Evolutionary conservation across 2,797 vertebrate genomes (phyloP).

Genomic region (Dicrostonyx torquatus): DNA sequence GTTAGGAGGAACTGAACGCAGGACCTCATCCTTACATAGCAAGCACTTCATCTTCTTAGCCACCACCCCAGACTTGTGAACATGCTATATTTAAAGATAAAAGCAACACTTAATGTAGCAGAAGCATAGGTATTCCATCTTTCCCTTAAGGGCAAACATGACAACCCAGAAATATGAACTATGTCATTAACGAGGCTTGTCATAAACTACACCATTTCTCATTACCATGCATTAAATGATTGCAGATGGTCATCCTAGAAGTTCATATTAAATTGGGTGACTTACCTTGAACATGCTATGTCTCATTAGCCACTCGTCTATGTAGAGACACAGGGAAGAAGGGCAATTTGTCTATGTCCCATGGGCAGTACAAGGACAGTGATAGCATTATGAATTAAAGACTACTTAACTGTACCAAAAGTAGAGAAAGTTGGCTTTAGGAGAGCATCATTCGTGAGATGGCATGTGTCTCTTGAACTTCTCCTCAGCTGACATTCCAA

Average conservation of each 20-base stretch:
- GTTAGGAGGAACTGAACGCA: neutral
- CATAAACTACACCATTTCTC: slow-evolving; percentile 73
- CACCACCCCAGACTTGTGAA: too few relatives aligned
- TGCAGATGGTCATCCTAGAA: slow-evolving; percentile 66
- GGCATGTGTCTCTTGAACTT: neutral
- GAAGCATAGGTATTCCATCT: slow-evolving; percentile 73
- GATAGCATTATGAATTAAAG: slow-evolving; percentile 81
- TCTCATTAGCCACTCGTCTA: slow-evolving; percentile 80
- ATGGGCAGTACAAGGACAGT: slow-evolving; percentile 79
- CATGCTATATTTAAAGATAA: slow-evolving; percentile 90
- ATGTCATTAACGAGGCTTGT: slow-evolving; percentile 80
- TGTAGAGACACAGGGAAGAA: slow-evolving; percentile 75
- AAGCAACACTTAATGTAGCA: slow-evolving; percentile 85
- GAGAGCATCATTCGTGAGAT: slow-evolving; percentile 13
- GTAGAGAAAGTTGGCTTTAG: slow-evolving; percentile 70
- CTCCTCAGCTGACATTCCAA: neutral
- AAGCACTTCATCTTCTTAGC: neutral
- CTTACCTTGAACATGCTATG: slow-evolving; percentile 76
- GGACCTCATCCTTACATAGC: neutral
- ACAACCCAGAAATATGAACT: slow-evolving; percentile 73
- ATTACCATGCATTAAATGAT: slow-evolving; percentile 77
- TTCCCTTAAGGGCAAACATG: slow-evolving; percentile 70
- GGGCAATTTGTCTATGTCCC: slow-evolving; percentile 84
- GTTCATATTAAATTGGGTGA: slow-evolving; percentile 78
- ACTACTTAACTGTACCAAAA: slow-evolving; percentile 69